These are phyloP conservation scores for Chloroceryle inda DNA, from an alignment of 2,797 vertebrate species.

Conservation along the genomic window DNA sequence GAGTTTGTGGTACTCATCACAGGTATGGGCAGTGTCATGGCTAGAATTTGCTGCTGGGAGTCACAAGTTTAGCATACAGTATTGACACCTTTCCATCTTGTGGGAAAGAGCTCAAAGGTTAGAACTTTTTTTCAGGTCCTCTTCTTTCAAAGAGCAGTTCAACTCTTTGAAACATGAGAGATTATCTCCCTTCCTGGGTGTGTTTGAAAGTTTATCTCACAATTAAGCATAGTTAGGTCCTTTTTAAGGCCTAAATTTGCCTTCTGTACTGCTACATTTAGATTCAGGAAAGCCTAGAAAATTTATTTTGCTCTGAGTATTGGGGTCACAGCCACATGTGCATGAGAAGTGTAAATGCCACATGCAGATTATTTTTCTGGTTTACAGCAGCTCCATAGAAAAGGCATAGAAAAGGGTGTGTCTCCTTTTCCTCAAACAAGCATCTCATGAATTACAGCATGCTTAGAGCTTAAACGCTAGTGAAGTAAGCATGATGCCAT, in stretches of 20 bases:
- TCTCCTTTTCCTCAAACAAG: not conserved
- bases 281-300: not conserved
- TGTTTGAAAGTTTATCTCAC: not conserved
- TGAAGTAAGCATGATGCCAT: not conserved
- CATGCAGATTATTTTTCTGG: not conserved
- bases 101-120: not conserved
- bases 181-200: not conserved
- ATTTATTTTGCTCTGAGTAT: not conserved
- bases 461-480: not conserved
- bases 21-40: not conserved
- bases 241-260: not conserved
- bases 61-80: not conserved
- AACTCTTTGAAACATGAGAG: not conserved
- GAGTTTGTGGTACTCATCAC: not conserved
- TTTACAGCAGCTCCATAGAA: not conserved
- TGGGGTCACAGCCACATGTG: not conserved
- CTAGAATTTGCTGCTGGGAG: not conserved
- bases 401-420: not conserved
- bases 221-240: not conserved
- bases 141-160: not conserved
- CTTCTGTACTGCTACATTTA: not conserved
- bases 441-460: not conserved
- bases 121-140: not conserved
- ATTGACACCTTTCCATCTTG: not conserved
- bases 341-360: not conserved